Evolutionary conservation across 2,888 invertebrate genomes (phyloP).

Genomic region (Cyclophora albipunctata): DNA sequence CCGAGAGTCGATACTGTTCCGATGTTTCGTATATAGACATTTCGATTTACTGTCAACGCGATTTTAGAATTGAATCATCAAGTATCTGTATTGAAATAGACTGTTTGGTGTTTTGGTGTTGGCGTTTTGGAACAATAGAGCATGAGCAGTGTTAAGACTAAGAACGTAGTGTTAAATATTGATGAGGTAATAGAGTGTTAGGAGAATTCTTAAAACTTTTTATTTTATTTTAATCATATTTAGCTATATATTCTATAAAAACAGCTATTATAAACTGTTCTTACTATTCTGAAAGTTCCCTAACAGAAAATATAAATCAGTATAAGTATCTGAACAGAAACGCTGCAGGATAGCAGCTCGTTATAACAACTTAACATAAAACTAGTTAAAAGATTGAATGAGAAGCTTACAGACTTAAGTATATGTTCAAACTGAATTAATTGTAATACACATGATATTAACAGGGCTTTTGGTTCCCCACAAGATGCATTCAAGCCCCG

Average conservation of each 20-base stretch:
- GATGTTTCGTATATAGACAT: conserved; percentile 26
- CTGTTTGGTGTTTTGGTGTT: too few relatives aligned
- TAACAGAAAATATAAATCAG: too few relatives aligned
- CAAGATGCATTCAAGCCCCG: conserved; percentile 63
- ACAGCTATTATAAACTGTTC: too few relatives aligned
- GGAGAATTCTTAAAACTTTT: background rate
- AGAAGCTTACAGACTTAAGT: conserved; percentile 24
- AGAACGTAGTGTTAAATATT: conserved; percentile 1
- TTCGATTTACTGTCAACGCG: conserved; percentile 21
- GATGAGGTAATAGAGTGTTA: conserved; percentile 4
- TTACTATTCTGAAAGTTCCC: too few relatives aligned
- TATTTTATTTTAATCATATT: too few relatives aligned
- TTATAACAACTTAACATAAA: background rate
- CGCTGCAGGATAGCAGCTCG: too few relatives aligned
- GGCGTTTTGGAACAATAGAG: too few relatives aligned
- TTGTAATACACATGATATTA: conserved; percentile 61
- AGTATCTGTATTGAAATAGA: conserved; percentile 1
- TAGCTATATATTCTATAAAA: too few relatives aligned
- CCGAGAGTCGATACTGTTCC: conserved; percentile 27
- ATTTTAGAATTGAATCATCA: conserved; percentile 22
- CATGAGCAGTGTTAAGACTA: too few relatives aligned
- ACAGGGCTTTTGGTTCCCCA: conserved; percentile 51
- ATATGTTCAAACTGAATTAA: conserved; percentile 50
- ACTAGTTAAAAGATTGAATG: conserved; percentile 6
- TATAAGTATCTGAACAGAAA: too few relatives aligned